These are phyloP conservation scores for Xiphorhynchus erythropygius DNA, from an alignment of 2,797 vertebrate species.

Conservation along the genomic window DNA sequence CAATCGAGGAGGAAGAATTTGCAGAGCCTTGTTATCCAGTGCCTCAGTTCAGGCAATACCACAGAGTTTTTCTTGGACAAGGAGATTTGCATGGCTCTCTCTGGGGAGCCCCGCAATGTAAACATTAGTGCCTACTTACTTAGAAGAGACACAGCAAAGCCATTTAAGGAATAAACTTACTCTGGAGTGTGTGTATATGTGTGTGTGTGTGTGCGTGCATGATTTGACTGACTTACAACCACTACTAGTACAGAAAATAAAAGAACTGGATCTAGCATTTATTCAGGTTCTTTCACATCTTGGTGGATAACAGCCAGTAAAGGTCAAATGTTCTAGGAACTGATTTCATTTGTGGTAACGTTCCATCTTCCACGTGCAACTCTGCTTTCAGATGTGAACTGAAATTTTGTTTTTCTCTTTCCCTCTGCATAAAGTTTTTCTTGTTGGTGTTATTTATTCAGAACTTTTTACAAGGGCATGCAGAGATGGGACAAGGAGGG, in stretches of 20 bases:
- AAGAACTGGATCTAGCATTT: not conserved
- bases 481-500: not conserved
- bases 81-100: not conserved
- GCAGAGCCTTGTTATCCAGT: not conserved
- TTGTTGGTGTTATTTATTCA: not conserved
- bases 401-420: not conserved
- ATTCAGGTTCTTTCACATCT: not conserved
- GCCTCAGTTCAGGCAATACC: not conserved
- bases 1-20: not conserved
- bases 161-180: conserved; percentile 1
- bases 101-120: not conserved
- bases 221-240: not conserved
- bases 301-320: not conserved
- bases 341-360: not conserved
- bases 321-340: conserved; percentile 24
- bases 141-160: not conserved
- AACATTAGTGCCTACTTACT: not conserved
- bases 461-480: not conserved
- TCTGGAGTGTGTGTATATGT: not conserved
- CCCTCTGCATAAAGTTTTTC: not conserved
- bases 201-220: no score
- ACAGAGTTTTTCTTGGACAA: not conserved
- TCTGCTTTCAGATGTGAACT: not conserved
- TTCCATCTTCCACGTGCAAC: not conserved
- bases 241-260: not conserved